Evolutionary conservation across 1,140 invertebrate species (phyloP).

Genomic region (Megathymus violae): DNA sequence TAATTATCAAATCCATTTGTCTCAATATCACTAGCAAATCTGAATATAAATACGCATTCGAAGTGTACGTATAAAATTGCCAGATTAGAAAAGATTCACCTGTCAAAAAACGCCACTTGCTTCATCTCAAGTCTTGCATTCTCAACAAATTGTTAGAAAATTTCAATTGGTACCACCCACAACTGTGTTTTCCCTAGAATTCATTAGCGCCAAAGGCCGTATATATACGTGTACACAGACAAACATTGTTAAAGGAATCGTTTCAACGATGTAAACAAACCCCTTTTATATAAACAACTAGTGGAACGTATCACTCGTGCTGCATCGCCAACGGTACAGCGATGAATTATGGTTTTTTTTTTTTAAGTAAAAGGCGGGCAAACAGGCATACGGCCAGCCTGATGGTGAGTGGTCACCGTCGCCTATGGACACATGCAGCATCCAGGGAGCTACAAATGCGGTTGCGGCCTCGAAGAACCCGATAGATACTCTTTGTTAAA

Average conservation of each 20-base stretch:
- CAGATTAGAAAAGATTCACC: background rate
- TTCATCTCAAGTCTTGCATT: background rate
- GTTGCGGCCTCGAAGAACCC: no score
- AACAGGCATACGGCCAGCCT: no score
- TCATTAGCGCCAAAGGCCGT: slow-evolving; percentile 25
- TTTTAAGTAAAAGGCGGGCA: no score
- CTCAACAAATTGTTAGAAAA: slow-evolving; percentile 4
- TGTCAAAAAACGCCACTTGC: no score
- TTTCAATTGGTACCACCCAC: slow-evolving; percentile 12
- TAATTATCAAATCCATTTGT: no score
- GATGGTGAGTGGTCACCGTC: no score
- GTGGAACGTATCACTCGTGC: slow-evolving; percentile 34
- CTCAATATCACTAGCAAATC: no score
- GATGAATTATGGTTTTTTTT: no score
- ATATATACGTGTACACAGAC: slow-evolving; percentile 9
- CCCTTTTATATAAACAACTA: slow-evolving; percentile 33
- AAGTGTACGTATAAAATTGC: background rate
- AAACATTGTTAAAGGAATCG: slow-evolving; percentile 38
- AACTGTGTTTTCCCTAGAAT: slow-evolving; percentile 28
- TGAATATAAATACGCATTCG: no score
- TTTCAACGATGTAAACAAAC: slow-evolving; percentile 32
- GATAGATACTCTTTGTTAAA: no score
- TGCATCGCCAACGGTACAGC: slow-evolving; percentile 2
- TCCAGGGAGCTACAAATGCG: no score
- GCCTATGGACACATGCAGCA: no score